Evolutionary conservation across 2,888 invertebrate species (phyloP).

Genomic region (Drosophila diplacantha): DNA sequence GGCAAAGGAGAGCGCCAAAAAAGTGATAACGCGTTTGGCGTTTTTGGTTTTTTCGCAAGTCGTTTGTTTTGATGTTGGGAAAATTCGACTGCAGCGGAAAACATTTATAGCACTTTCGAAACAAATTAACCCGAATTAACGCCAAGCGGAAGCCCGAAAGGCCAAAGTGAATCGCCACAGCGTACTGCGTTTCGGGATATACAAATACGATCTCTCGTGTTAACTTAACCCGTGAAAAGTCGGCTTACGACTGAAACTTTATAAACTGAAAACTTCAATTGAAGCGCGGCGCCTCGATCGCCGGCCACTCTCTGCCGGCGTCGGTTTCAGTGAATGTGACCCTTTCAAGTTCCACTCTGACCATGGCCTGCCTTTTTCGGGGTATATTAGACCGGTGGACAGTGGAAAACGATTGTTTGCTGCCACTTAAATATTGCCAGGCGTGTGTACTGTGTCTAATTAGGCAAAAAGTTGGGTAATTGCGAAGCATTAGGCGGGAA

Average conservation of each 20-base stretch:
- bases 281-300: conserved; percentile 53
- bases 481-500: conserved; percentile 9
- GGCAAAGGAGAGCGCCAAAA: conserved; percentile 8
- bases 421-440: conserved; percentile 4
- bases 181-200: conserved; percentile 3
- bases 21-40: conserved; percentile 33
- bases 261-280: conserved; percentile 55
- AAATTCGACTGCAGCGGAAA: conserved; percentile 56
- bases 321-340: conserved; percentile 32
- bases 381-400: conserved; percentile 23
- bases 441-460: conserved; percentile 1
- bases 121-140: conserved; percentile 67
- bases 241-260: conserved; percentile 59
- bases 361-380: conserved; percentile 21
- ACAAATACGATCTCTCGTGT: conserved; percentile 20
- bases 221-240: conserved; percentile 63
- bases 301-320: conserved; percentile 30
- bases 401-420: conserved; percentile 17
- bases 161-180: conserved; percentile 10
- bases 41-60: conserved; percentile 19
- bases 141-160: conserved; percentile 54
- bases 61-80: conserved; percentile 47
- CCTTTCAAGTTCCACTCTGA: conserved; percentile 34
- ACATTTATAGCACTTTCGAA: conserved; percentile 57
- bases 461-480: conserved; percentile 18